These are phyloP conservation scores for Gymnothorax javanicus DNA, from an alignment of 2,797 vertebrate genomes.

Conservation along the genomic window DNA sequence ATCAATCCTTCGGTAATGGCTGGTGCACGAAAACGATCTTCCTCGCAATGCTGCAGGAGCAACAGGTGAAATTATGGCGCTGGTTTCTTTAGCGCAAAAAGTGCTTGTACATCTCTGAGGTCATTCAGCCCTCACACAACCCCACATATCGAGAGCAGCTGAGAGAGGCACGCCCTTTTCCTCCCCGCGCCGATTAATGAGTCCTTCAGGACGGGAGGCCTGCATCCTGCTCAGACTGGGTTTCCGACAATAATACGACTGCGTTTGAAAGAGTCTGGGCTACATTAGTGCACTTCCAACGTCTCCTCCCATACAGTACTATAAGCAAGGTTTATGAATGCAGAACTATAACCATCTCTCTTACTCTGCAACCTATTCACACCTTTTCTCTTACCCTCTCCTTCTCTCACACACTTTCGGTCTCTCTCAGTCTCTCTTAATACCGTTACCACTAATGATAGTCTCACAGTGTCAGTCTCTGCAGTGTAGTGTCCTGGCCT, in stretches of 20 bases:
- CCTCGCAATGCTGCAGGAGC: constrained; percentile 38
- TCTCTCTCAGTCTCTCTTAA: not conserved
- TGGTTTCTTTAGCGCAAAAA: constrained; percentile 27
- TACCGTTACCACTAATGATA: too few species aligned
- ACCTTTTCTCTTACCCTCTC: not conserved
- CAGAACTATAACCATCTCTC: not conserved
- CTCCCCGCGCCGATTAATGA: not conserved
- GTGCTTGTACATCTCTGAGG: constrained; percentile 20
- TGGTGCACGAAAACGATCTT: constrained; percentile 29
- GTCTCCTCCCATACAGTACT: not conserved
- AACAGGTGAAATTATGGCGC: not conserved
- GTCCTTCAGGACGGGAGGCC: not conserved
- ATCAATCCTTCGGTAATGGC: constrained; percentile 16
- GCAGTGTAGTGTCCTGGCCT: constrained; percentile 41
- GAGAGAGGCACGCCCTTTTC: not conserved
- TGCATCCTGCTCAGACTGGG: not conserved
- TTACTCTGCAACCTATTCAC: too few species aligned
- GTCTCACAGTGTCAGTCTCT: constrained; percentile 16
- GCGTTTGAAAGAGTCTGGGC: not conserved
- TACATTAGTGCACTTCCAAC: not conserved
- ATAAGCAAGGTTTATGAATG: not conserved
- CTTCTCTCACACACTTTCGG: too few species aligned
- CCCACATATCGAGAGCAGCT: not conserved
- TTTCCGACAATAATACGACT: not conserved
- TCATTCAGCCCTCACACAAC: constrained; percentile 15